A percentile compares a stretch with the other conserved stretches of the same genome.
These are phyloP conservation scores for Atta texana DNA, from an alignment of 1,140 invertebrate genomes.

Conservation along the genomic window DNA sequence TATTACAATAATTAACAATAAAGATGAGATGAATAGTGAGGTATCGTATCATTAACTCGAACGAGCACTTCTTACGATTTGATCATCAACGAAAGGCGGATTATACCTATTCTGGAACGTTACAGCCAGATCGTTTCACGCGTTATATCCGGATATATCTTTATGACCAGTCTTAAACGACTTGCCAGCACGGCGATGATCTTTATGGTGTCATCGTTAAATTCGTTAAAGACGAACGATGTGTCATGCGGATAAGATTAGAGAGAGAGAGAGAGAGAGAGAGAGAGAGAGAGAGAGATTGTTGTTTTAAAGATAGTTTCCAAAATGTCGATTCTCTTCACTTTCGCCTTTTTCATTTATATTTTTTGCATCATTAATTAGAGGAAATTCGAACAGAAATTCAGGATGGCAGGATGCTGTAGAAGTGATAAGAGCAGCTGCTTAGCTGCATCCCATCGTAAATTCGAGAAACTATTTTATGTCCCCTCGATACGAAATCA, in stretches of 20 bases:
- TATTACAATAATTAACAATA: not conserved
- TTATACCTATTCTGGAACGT: constrained; percentile 60
- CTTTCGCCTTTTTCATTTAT: not conserved
- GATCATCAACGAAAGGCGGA: constrained; percentile 31
- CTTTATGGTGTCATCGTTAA: constrained; percentile 71
- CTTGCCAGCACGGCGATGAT: constrained; percentile 46
- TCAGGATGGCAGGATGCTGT: not conserved
- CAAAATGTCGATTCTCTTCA: constrained; percentile 41
- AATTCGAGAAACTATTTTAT: constrained; percentile 69
- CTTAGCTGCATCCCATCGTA: constrained; percentile 57
- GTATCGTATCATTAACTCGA: constrained; percentile 33
- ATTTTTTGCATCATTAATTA: not conserved
- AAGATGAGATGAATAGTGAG: not conserved
- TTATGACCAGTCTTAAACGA: constrained; percentile 66
- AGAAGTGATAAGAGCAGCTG: not conserved
- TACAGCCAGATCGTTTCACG: constrained; percentile 53
- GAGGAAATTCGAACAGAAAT: constrained; percentile 32
- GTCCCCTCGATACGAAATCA: constrained; percentile 63
- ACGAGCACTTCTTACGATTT: constrained; percentile 39
- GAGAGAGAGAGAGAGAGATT: no score
- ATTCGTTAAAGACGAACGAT: constrained; percentile 71
- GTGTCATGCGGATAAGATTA: constrained; percentile 72
- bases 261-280: not conserved
- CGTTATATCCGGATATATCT: constrained; percentile 71
- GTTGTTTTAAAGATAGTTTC: not conserved